Conservation (phyloP, 2,888 invertebrate species). For the Rhagonycha lutea region DNA sequence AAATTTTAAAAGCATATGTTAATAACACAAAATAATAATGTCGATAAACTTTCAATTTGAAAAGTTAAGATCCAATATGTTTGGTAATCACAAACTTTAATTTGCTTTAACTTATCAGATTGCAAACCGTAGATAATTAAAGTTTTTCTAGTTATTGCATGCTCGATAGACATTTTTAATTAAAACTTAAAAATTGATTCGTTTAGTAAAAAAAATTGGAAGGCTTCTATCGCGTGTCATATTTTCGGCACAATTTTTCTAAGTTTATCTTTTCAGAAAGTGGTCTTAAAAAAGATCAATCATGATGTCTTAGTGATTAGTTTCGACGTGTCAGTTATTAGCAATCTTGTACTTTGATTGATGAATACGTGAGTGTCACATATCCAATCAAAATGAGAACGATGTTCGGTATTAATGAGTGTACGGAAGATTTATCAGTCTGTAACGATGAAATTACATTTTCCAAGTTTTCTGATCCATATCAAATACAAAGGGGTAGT, state of each 20-base stretch:
- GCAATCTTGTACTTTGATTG: neutral
- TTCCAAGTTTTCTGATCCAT: neutral
- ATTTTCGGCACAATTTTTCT: neutral
- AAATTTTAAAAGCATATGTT: slow-evolving; percentile 5
- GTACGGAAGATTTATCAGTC: neutral
- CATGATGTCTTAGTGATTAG: neutral
- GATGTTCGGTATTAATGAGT: neutral
- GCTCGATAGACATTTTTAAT: neutral
- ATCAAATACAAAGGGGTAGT: neutral
- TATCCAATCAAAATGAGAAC: neutral
- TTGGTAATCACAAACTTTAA: neutral
- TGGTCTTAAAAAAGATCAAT: neutral
- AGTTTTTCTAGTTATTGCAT: neutral
- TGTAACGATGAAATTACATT: neutral
- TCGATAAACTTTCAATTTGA: neutral
- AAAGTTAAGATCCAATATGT: neutral
- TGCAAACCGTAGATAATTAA: neutral
- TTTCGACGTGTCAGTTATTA: neutral
- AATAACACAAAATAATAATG: neutral
- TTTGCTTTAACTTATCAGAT: neutral
- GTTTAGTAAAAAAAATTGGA: neutral
- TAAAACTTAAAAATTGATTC: neutral
- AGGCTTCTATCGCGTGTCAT: neutral
- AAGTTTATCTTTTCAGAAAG: neutral
- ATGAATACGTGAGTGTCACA: neutral